These are phyloP conservation scores for Halcyon malimbica DNA, from an alignment of 2,113 vertebrate genomes.

Conservation along the genomic window DNA sequence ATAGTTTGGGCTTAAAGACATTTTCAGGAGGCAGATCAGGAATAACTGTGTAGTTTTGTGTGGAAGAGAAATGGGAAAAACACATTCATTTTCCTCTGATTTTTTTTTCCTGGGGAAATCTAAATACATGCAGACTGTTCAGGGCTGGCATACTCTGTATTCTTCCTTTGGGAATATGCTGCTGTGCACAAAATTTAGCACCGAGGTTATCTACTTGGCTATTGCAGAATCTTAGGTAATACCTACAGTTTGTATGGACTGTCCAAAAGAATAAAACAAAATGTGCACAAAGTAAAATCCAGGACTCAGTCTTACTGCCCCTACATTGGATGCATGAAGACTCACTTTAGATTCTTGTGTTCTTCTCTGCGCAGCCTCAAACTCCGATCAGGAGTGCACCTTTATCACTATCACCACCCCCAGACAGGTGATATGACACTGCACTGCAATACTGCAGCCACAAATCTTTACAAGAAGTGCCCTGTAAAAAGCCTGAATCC, in stretches of 20 bases:
- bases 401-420: neutral
- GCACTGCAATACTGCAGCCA: neutral
- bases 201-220: neutral
- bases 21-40: neutral
- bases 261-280: neutral
- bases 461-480: neutral
- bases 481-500: neutral
- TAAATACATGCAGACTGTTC: neutral
- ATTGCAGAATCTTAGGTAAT: neutral
- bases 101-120: neutral
- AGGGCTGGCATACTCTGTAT: neutral
- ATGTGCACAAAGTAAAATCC: neutral
- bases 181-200: neutral
- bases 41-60: neutral
- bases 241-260: neutral
- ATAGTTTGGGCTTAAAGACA: neutral
- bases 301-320: neutral
- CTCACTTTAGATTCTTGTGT: neutral
- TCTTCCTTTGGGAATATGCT: neutral
- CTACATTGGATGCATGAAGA: neutral
- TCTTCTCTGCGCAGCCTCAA: neutral
- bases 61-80: neutral
- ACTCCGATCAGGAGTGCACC: neutral
- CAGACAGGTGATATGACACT: neutral
- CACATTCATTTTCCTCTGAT: rapidly evolving